A percentile compares a stretch with the other conserved stretches of the same genome.
These are phyloP conservation scores for Seriola rivoliana DNA, from an alignment of 2,113 vertebrate species.

Conservation along the genomic window DNA sequence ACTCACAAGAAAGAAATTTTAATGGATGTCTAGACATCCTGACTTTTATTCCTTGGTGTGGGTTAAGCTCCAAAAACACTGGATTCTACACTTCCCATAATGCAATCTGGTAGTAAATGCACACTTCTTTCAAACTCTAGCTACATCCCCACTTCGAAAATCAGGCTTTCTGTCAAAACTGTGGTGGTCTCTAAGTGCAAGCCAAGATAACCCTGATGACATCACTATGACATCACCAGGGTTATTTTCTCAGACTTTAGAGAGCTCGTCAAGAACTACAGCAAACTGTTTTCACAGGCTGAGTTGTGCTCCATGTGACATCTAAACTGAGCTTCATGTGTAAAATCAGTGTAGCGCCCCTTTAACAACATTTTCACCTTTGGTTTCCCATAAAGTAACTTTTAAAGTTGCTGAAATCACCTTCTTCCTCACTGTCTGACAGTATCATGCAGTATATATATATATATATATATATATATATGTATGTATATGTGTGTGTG, in stretches of 20 bases:
- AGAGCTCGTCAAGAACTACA: not conserved
- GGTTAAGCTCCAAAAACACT: not conserved
- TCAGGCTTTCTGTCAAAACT: not conserved
- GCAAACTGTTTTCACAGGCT: not conserved
- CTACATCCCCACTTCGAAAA: not conserved
- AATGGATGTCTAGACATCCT: too few relatives aligned
- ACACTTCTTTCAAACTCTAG: not conserved
- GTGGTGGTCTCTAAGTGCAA: not conserved
- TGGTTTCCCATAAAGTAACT: not conserved
- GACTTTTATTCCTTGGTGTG: too few relatives aligned
- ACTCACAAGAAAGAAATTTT: too few relatives aligned
- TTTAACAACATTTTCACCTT: not conserved
- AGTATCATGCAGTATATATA: too few relatives aligned
- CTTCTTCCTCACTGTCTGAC: not conserved
- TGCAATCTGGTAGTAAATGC: not conserved
- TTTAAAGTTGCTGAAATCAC: not conserved
- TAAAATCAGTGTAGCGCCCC: not conserved
- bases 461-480: too few relatives aligned
- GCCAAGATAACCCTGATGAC: conserved; percentile 3
- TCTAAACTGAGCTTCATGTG: not conserved
- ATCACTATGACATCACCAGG: conserved; percentile 4
- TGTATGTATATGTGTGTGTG: too few relatives aligned
- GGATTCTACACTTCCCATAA: not conserved
- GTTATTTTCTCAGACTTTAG: not conserved
- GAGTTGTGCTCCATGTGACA: not conserved